phyloP scores from a whole-genome alignment of 2,888 invertebrate genomes.

The Machimus atricapillus region DNA sequence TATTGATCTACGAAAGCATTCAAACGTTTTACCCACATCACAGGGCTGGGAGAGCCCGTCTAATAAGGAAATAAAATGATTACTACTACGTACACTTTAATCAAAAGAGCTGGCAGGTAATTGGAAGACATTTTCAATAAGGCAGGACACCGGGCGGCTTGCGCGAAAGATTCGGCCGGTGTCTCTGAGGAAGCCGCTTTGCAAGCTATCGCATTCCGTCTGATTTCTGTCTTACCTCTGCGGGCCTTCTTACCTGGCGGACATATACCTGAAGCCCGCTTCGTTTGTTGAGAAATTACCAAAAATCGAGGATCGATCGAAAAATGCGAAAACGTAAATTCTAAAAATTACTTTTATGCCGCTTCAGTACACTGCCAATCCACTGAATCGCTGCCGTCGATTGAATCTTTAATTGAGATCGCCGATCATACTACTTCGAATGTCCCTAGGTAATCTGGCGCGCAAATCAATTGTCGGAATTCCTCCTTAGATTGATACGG shows the following conservation, averaged over 20 bases:
- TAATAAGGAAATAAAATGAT: constrained; percentile 38
- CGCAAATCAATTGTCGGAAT: background rate
- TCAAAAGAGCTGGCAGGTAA: constrained; percentile 30
- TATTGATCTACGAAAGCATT: background rate
- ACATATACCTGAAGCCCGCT: background rate
- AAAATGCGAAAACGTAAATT: constrained; percentile 20
- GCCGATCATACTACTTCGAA: background rate
- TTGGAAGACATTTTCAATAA: constrained; percentile 33
- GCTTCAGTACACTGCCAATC: background rate
- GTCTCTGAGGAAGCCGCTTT: constrained; percentile 5
- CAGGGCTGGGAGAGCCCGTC: background rate
- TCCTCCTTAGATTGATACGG: background rate
- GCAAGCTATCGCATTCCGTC: background rate
- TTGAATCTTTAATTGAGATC: constrained; percentile 8
- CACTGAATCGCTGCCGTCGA: background rate
- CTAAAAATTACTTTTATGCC: constrained; percentile 25
- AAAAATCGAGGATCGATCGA: constrained; percentile 26
- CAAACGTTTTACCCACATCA: constrained; percentile 19
- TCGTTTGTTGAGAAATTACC: background rate
- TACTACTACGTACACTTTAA: background rate
- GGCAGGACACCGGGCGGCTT: background rate
- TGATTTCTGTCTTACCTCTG: background rate
- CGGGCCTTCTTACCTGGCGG: background rate
- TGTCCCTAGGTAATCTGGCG: background rate
- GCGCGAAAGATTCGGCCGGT: background rate